Evolutionary conservation across 2,797 vertebrate species (phyloP).

Genomic region (Pampus argenteus): DNA sequence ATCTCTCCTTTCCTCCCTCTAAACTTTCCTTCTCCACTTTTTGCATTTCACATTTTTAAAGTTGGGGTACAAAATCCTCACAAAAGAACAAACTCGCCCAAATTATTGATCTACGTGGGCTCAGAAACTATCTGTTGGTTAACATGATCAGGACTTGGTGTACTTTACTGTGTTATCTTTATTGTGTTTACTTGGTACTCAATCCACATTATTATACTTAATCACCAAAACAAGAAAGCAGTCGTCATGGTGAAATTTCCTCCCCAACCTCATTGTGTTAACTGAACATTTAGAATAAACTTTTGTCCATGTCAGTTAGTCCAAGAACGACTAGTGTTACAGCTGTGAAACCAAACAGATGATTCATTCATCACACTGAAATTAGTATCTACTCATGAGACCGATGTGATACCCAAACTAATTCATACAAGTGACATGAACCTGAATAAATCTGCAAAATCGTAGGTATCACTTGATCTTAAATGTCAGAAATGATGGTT

Average conservation of each 20-base stretch:
- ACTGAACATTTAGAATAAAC: no score
- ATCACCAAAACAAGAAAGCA: not conserved
- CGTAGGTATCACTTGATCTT: not conserved
- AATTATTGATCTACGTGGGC: not conserved
- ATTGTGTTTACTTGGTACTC: no score
- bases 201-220: not conserved
- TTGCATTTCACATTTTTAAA: not conserved
- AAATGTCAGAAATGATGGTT: constrained; percentile 11
- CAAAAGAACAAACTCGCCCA: no score
- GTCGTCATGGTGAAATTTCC: not conserved
- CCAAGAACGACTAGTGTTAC: no score
- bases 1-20: not conserved
- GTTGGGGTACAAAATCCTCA: no score
- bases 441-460: not conserved
- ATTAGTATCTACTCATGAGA: not conserved
- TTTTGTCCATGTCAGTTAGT: no score
- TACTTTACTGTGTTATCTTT: no score
- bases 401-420: not conserved
- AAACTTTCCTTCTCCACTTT: not conserved
- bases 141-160: no score
- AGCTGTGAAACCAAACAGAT: not conserved
- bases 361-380: not conserved
- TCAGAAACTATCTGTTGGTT: no score
- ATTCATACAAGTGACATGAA: not conserved
- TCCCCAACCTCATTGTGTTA: no score